Evolutionary conservation across 2,113 vertebrate genomes (phyloP).

Genomic region (Pelecanoides urinatrix): DNA sequence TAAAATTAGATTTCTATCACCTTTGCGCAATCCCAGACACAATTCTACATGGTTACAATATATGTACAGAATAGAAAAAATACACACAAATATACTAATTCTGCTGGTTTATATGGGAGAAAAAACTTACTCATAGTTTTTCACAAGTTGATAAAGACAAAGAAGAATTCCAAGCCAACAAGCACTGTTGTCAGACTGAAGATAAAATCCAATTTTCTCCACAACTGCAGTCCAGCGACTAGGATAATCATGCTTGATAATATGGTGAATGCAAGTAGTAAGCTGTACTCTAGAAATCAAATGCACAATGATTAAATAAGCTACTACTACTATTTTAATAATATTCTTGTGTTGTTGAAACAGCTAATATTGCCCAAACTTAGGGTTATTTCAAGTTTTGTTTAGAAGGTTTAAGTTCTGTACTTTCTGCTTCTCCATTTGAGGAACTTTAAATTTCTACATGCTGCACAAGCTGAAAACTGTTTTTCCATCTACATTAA

Average conservation of each 20-base stretch:
- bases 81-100: neutral
- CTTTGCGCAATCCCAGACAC: neutral
- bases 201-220: slow-evolving; percentile 97
- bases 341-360: neutral
- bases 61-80: neutral
- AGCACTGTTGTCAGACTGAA: slow-evolving; percentile 94
- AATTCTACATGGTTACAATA: neutral
- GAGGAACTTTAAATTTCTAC: neutral
- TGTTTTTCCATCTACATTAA: neutral
- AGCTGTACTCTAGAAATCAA: slow-evolving; percentile 89
- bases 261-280: slow-evolving; percentile 98
- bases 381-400: neutral
- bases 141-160: slow-evolving; percentile 98
- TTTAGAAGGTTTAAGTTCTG: neutral
- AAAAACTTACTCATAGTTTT: slow-evolving; percentile 96
- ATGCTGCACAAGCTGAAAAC: neutral
- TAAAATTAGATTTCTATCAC: neutral
- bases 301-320: neutral
- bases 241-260: slow-evolving; percentile 98
- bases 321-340: neutral
- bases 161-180: slow-evolving; percentile 97
- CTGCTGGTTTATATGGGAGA: neutral
- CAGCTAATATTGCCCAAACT: neutral
- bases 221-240: slow-evolving; percentile 95
- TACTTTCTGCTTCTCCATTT: neutral